phyloP scores from a whole-genome alignment of 2,113 vertebrate species.

The Prochilodus magdalenae region DNA sequence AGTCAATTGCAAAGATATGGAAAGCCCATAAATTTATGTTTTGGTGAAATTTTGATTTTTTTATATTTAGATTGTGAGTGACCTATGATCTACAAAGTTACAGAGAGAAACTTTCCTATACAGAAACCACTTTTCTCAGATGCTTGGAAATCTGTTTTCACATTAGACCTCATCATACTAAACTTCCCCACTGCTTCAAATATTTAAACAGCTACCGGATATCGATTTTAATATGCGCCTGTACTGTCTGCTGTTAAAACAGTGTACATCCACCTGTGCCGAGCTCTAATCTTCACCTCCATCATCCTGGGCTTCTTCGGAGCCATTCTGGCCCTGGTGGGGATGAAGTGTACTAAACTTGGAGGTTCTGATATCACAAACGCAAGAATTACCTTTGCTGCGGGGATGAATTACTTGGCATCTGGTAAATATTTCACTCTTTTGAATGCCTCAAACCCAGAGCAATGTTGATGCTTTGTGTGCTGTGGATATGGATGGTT shows the following conservation, averaged over 20 bases:
- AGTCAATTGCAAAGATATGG: no score
- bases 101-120: no score
- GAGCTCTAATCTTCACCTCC: constrained; percentile 89
- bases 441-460: not conserved
- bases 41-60: no score
- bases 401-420: constrained; percentile 87
- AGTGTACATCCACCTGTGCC: constrained; percentile 95
- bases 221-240: not conserved
- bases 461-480: not conserved
- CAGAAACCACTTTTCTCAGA: no score
- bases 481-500: not conserved
- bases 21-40: no score
- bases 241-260: constrained; percentile 43
- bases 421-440: constrained; percentile 77
- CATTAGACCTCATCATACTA: no score
- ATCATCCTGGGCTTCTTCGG: constrained; percentile 91
- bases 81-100: no score
- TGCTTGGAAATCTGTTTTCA: no score
- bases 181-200: no score
- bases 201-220: no score
- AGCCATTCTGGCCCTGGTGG: constrained; percentile 86
- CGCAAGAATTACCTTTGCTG: constrained; percentile 89
- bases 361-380: constrained; percentile 89
- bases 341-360: constrained; percentile 96
- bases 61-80: no score